Evolutionary conservation across 2,888 invertebrate species (phyloP).

Genomic region (Punctoribates punctum): DNA sequence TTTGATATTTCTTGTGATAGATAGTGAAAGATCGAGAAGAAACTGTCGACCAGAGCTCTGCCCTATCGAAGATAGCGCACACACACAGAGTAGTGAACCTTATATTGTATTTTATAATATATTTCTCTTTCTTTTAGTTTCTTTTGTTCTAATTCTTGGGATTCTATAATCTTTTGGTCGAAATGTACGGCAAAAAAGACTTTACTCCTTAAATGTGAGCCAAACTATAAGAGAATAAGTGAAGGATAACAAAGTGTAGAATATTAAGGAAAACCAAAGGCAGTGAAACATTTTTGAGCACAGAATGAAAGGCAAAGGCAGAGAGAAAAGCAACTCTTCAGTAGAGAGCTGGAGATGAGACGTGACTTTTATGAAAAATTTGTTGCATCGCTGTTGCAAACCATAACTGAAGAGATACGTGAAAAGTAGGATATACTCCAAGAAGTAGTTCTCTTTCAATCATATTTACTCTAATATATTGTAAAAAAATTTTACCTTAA

Average conservation of each 20-base stretch:
- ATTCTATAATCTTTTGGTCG: constrained; percentile 11
- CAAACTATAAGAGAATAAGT: constrained; percentile 7
- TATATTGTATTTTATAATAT: neutral
- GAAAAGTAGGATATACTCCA: neutral
- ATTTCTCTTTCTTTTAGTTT: neutral
- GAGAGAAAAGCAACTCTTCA: neutral
- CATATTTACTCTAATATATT: neutral
- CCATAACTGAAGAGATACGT: constrained; percentile 24
- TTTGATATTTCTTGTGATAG: neutral
- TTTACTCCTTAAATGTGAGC: constrained; percentile 12
- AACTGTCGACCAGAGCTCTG: neutral
- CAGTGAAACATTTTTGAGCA: neutral
- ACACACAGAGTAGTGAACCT: neutral
- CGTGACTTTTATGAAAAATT: constrained; percentile 35
- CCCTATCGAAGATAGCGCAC: neutral
- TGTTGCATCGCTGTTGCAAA: constrained; percentile 13
- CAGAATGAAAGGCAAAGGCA: neutral
- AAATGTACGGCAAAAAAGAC: constrained; percentile 5
- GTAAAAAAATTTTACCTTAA: constrained; percentile 5
- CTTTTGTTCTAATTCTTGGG: too few species aligned
- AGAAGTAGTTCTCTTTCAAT: neutral
- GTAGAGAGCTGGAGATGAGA: neutral
- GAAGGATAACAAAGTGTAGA: neutral
- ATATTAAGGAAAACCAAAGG: neutral
- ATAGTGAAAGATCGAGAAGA: neutral